A percentile compares a stretch with the other conserved stretches of the same genome.
phyloP scores from a whole-genome alignment of 2,888 invertebrate genomes.

The Acrobasis consociella region DNA sequence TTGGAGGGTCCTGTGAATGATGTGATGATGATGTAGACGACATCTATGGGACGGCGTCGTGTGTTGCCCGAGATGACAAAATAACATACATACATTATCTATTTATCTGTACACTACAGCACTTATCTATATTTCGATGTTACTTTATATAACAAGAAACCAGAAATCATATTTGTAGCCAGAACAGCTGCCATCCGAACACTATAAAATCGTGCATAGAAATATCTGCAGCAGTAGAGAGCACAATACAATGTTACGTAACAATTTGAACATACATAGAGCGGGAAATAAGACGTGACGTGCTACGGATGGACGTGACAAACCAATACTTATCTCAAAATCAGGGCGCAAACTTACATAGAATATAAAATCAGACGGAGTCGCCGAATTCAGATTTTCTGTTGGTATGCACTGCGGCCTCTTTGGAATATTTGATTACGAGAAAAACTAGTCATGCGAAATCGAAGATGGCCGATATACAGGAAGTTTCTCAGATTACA shows the following conservation, averaged over 20 bases:
- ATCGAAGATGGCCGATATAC: not conserved
- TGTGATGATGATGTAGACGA: too few relatives aligned
- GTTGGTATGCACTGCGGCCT: conserved; percentile 29
- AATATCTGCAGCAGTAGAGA: conserved; percentile 1
- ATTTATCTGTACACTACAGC: too few relatives aligned
- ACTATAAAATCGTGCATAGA: conserved; percentile 1
- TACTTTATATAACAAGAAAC: not conserved
- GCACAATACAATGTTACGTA: conserved; percentile 17
- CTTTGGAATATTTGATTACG: conserved; percentile 18
- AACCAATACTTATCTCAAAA: conserved; percentile 59
- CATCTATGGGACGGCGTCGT: too few relatives aligned
- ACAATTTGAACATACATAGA: conserved; percentile 22
- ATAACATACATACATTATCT: too few relatives aligned
- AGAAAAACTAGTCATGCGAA: not conserved
- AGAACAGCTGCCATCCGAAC: not conserved
- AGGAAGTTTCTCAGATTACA: too few relatives aligned
- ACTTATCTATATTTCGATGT: not conserved
- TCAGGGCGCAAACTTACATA: conserved; percentile 55
- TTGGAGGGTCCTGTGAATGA: too few relatives aligned
- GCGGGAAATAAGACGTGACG: conserved; percentile 51
- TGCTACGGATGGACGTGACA: conserved; percentile 53
- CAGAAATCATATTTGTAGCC: not conserved
- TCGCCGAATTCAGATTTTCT: conserved; percentile 35
- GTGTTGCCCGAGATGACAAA: too few relatives aligned
- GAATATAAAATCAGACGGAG: conserved; percentile 64